phyloP scores from a whole-genome alignment of 2,113 vertebrate species.

The Anarhynchus alexandrinus region DNA sequence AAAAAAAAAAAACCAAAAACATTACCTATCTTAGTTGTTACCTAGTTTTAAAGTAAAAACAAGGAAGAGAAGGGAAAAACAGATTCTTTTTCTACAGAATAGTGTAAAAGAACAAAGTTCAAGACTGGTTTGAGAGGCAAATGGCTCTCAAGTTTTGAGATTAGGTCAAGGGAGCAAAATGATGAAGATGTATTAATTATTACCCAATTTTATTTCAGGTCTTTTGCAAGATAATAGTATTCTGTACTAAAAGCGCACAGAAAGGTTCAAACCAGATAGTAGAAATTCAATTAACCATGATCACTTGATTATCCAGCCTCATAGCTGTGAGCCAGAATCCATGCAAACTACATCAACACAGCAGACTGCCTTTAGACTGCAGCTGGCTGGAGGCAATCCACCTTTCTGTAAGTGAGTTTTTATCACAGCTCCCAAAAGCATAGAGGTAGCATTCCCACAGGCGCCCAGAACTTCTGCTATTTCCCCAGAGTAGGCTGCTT shows the following conservation, averaged over 20 bases:
- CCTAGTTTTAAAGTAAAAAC: background rate
- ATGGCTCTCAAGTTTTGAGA: background rate
- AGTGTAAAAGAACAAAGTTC: background rate
- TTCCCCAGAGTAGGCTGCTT: background rate
- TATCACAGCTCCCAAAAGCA: background rate
- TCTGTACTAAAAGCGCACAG: background rate
- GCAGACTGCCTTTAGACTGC: background rate
- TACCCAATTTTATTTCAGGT: background rate
- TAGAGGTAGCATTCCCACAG: fast-evolving
- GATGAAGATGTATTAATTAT: background rate
- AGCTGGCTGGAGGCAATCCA: background rate
- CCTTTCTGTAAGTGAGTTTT: background rate
- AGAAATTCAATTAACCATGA: background rate
- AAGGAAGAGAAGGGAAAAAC: background rate
- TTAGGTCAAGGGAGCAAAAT: background rate
- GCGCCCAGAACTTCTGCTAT: background rate
- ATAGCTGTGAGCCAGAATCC: background rate
- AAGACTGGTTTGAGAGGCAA: background rate
- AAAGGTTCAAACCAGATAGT: background rate
- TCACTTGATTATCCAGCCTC: background rate
- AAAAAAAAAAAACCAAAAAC: too few species aligned
- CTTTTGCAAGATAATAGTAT: background rate
- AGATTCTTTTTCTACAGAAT: background rate
- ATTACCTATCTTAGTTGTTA: background rate
- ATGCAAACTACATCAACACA: background rate